Evolutionary conservation across 2,797 vertebrate species (phyloP), one percentile per base, ranked within the genome.

Genomic region (Xiphophorus birchmanni): DNA sequence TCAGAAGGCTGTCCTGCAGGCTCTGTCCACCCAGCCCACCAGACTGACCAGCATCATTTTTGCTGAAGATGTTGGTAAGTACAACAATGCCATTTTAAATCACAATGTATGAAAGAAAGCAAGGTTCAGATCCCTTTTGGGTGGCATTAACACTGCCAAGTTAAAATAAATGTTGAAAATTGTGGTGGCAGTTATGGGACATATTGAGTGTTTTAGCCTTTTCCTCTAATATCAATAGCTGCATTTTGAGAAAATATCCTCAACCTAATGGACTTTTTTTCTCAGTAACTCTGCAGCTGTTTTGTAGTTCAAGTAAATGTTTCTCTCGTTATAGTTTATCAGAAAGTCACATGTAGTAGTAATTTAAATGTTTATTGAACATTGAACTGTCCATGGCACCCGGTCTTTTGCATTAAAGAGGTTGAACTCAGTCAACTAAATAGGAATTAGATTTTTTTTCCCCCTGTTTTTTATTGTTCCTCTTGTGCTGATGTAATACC

Each of bases 1-100:
- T 1, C 96, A 93, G 85, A 96, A 81, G 45, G 98, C 98, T 0
- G 90, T 99, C 76, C 97, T 99, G 5, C 97, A 98, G 92, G 98
- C 98, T 8, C 96, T 96, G 5, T 96, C 97, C 81, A 96, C 96
- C 0, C 98, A 99, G 84, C 90, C 91, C 13, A 92, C 95, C 85
- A 94, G 96, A 74, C 92, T 98, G 80, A 99, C 97, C 77, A 98
- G 97, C 87, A 98, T 99, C 89, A 98, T 99, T 89, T 95, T 98
- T 12, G 98, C 98, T 1, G 97, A 99, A 92, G 98, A 99, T 80
- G 91, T 97, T 71, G 95, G 98, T 98, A 94, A 97, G 92, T 93
- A 75, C 48, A 84, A 2, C 9, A 26, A 26, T 26, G 6, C 3
- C 40, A 2, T 56, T 8, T 52, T 21, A 18, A 54, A 45, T 35